Conservation (phyloP, 2,797 vertebrate genomes). For the Mergus octosetaceus region DNA sequence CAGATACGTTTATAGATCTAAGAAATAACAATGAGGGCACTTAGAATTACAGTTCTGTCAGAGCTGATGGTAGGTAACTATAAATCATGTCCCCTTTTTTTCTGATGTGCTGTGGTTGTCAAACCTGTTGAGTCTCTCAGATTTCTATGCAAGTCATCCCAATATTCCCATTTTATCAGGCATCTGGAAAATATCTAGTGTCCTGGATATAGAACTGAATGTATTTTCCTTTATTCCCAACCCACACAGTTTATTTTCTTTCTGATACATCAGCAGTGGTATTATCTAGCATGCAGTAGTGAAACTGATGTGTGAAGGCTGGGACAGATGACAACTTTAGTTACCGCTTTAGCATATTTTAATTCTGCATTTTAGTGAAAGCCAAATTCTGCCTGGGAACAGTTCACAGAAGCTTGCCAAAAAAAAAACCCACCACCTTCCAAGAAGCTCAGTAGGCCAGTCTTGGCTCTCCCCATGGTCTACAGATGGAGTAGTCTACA, state of each 20-base stretch:
- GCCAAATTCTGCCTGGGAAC: slow-evolving; percentile 30
- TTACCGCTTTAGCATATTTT: slow-evolving; percentile 38
- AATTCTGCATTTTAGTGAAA: slow-evolving; percentile 8
- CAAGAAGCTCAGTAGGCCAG: background rate
- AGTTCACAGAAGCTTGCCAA: slow-evolving; percentile 22
- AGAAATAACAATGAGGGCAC: background rate
- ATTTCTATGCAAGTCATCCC: background rate
- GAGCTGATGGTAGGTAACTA: background rate
- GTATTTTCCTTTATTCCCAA: background rate
- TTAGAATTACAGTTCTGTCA: background rate
- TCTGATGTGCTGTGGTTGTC: background rate
- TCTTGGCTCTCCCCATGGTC: background rate
- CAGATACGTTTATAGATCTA: background rate
- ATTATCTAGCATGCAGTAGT: slow-evolving; percentile 33
- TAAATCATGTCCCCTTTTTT: background rate
- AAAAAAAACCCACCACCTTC: background rate
- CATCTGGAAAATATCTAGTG: background rate
- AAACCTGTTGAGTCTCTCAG: background rate
- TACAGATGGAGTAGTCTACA: background rate
- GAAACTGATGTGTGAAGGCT: slow-evolving; percentile 51
- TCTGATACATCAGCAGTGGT: slow-evolving; percentile 10
- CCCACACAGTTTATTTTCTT: background rate
- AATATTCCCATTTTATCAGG: background rate
- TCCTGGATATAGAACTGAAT: background rate
- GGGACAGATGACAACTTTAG: slow-evolving; percentile 43